phyloP scores from a whole-genome alignment of 2,888 invertebrate genomes.

The Tetragnatha montana region DNA sequence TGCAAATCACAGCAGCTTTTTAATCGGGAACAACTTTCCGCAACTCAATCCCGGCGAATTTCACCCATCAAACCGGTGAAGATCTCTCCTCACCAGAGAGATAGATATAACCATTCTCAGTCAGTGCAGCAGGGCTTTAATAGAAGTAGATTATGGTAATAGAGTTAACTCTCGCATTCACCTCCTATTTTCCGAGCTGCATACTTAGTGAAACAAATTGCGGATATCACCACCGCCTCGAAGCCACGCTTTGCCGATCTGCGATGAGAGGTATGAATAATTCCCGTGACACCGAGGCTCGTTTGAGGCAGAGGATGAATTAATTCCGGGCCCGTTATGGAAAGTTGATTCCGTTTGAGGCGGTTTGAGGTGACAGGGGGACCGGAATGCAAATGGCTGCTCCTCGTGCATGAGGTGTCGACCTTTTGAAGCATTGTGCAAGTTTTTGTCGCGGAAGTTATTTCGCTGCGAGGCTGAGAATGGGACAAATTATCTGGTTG shows the following conservation, averaged over 20 bases:
- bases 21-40: too few relatives aligned
- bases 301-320: background rate
- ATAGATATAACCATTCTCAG: background rate
- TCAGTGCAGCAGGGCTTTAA: background rate
- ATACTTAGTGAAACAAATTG: slow-evolving; percentile 1
- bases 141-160: background rate
- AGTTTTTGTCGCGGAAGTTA: too few relatives aligned
- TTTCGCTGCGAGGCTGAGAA: too few relatives aligned
- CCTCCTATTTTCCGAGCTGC: background rate
- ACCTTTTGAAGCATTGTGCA: too few relatives aligned
- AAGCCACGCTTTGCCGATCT: background rate
- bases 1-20: too few relatives aligned
- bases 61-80: background rate
- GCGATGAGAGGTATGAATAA: background rate
- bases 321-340: background rate
- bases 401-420: too few relatives aligned
- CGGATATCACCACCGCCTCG: background rate
- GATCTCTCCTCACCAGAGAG: background rate
- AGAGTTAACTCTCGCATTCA: background rate
- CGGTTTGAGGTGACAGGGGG: background rate
- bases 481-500: too few relatives aligned
- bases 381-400: too few relatives aligned
- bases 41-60: background rate
- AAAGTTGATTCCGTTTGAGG: background rate
- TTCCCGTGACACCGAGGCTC: background rate